phyloP scores from a whole-genome alignment of 2,797 vertebrate genomes.

The Melanotaenia nigrans region DNA sequence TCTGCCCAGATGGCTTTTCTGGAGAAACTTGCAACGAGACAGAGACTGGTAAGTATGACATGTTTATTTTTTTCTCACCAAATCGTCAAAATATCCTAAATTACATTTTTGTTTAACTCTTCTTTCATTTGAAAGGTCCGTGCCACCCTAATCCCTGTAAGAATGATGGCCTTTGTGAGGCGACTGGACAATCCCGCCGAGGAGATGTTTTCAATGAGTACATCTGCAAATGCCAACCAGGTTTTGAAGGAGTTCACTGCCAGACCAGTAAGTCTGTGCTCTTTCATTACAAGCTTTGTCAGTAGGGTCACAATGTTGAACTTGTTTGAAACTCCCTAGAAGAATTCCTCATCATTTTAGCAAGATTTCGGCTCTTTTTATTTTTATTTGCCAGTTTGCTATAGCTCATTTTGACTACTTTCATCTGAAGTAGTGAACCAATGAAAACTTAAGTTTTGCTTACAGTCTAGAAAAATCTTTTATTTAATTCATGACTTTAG shows the following conservation, averaged over 20 bases:
- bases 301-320: background rate
- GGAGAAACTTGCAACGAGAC: conserved; percentile 91
- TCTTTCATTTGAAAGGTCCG: conserved; percentile 78
- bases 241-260: conserved; percentile 89
- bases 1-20: conserved; percentile 90
- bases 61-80: background rate
- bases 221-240: conserved; percentile 87
- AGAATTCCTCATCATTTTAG: background rate
- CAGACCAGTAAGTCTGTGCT: conserved; percentile 87
- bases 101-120: background rate
- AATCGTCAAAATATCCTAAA: background rate
- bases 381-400: background rate
- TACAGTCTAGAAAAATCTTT: background rate
- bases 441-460: background rate
- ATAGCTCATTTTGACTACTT: background rate
- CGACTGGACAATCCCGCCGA: conserved; percentile 72
- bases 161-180: conserved; percentile 87
- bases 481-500: background rate
- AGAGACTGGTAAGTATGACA: conserved; percentile 82
- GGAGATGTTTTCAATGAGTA: conserved; percentile 92
- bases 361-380: background rate
- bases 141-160: conserved; percentile 93
- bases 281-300: background rate
- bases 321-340: background rate
- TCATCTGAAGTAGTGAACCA: background rate